phyloP scores from a whole-genome alignment of 1,140 invertebrate species.

The Aricia agestis region DNA sequence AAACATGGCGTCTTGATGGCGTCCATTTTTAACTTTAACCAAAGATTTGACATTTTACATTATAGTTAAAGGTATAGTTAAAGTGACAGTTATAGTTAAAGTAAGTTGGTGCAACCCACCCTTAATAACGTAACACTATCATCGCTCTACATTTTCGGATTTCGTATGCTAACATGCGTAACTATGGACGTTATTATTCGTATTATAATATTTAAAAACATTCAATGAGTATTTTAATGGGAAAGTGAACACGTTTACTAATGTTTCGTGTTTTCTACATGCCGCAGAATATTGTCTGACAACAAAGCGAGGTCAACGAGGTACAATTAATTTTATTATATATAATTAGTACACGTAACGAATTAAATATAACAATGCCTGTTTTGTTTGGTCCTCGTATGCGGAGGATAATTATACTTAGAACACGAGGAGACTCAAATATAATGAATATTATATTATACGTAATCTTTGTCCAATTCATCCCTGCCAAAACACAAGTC shows the following conservation, averaged over 20 bases:
- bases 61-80: too few species aligned
- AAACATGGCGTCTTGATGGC: too few species aligned
- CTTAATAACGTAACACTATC: not conserved
- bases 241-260: not conserved
- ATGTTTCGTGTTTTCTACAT: not conserved
- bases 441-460: too few species aligned
- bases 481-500: too few species aligned
- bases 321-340: not conserved
- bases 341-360: not conserved
- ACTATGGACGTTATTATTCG: not conserved
- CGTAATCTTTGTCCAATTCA: too few species aligned
- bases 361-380: not conserved
- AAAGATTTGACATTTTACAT: too few species aligned
- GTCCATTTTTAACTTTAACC: too few species aligned
- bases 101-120: too few species aligned
- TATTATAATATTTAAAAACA: not conserved
- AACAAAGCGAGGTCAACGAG: not conserved
- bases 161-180: not conserved
- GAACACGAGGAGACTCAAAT: too few species aligned
- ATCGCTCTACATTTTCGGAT: not conserved
- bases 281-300: not conserved
- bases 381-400: not conserved
- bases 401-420: not conserved
- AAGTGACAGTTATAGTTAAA: too few species aligned
- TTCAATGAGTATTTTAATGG: not conserved